Percentiles rank a stretch among this genome's conserved stretches.
Conservation (phyloP, 2,797 vertebrate species). For the Anableps anableps region DNA sequence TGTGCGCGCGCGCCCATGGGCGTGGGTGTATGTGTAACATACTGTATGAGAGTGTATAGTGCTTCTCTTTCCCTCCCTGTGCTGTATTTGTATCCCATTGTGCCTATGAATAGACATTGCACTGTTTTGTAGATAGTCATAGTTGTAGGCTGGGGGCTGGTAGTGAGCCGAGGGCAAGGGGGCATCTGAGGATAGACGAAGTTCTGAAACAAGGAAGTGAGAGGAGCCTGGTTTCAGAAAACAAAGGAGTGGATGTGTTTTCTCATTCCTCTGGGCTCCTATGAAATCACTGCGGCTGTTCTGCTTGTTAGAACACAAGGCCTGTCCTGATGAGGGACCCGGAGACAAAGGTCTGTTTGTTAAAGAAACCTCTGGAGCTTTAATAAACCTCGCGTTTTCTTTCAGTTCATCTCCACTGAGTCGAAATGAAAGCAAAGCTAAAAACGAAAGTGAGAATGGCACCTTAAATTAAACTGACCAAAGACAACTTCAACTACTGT, state of each 20-base stretch:
- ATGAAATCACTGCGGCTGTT: conserved; percentile 43
- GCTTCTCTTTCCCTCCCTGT: conserved; percentile 59
- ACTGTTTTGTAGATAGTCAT: conserved; percentile 80
- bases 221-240: conserved; percentile 54
- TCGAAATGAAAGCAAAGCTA: conserved; percentile 30
- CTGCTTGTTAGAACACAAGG: conserved; percentile 29
- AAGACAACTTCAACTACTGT: conserved; percentile 65
- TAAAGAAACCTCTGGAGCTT: conserved; percentile 54
- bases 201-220: conserved; percentile 58
- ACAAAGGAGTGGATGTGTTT: conserved; percentile 45
- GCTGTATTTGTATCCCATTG: conserved; percentile 77
- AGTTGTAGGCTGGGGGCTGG: conserved; percentile 62
- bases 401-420: conserved; percentile 7
- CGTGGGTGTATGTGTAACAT: conserved; percentile 53
- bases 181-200: conserved; percentile 66
- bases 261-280: conserved; percentile 33
- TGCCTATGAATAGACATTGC: conserved; percentile 84
- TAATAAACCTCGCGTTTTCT: conserved; percentile 15
- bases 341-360: conserved; percentile 34
- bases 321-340: conserved; percentile 19
- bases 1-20: conserved; percentile 44
- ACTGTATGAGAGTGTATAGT: conserved; percentile 59
- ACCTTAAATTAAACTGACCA: conserved; percentile 78
- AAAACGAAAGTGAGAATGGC: conserved; percentile 49
- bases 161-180: conserved; percentile 63